phyloP scores from a whole-genome alignment of 2,113 vertebrate species.

The Nothoprocta perdicaria region DNA sequence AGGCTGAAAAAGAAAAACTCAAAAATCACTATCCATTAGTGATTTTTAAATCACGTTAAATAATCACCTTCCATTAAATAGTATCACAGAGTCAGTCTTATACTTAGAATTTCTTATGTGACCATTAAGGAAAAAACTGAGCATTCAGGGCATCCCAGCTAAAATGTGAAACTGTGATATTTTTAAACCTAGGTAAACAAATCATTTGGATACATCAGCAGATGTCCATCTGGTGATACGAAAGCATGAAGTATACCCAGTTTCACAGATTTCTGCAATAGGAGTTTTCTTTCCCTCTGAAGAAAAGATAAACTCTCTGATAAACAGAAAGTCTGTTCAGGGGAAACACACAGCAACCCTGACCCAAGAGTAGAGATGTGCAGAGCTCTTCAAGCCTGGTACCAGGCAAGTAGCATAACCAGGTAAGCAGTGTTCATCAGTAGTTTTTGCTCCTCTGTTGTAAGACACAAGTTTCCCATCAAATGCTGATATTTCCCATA shows the following conservation, averaged over 20 bases:
- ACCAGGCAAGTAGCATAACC: neutral
- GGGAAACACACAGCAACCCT: rapidly evolving
- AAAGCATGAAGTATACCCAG: neutral
- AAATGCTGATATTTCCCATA: neutral
- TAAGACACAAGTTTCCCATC: neutral
- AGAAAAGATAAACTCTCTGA: neutral
- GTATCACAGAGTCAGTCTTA: neutral
- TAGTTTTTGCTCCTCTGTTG: neutral
- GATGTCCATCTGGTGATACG: neutral
- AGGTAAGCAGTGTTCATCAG: neutral
- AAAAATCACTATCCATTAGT: neutral
- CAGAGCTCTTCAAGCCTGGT: neutral
- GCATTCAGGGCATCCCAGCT: neutral
- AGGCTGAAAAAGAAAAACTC: neutral
- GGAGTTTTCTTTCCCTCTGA: neutral
- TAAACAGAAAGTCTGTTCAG: neutral
- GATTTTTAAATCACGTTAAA: neutral
- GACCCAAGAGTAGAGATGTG: neutral
- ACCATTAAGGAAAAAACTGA: neutral
- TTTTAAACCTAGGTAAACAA: neutral
- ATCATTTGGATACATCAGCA: neutral
- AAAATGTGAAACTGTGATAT: neutral
- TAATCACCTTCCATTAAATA: neutral
- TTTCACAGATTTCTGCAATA: neutral
- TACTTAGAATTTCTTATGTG: neutral